phyloP scores from a whole-genome alignment of 2,797 vertebrate species.

The Yasuhikotakia modesta region DNA sequence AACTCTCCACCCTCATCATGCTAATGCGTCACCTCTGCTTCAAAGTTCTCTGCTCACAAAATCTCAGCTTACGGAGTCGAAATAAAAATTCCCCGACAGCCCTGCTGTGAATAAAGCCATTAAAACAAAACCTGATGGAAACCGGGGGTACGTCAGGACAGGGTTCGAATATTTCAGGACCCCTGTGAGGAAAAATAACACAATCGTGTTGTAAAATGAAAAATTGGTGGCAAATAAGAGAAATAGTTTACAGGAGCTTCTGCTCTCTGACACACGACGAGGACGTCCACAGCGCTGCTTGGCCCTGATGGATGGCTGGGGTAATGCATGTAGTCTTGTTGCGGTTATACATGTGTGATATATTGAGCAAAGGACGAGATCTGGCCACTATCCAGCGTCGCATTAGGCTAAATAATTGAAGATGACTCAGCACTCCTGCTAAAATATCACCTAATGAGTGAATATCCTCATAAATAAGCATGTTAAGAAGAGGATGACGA shows the following conservation, averaged over 20 bases:
- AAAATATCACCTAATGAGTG: slow-evolving; percentile 29
- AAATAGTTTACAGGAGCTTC: slow-evolving; percentile 21
- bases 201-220: slow-evolving; percentile 6
- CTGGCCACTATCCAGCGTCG: slow-evolving; percentile 25
- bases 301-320: slow-evolving; percentile 24
- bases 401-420: slow-evolving; percentile 31
- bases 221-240: slow-evolving; percentile 9
- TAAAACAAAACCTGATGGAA: slow-evolving; percentile 17
- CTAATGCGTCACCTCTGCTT: slow-evolving; percentile 41
- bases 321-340: slow-evolving; percentile 33
- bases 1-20: slow-evolving; percentile 27
- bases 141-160: slow-evolving; percentile 6
- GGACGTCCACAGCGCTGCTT: background rate
- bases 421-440: slow-evolving; percentile 42
- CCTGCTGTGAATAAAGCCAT: slow-evolving; percentile 20
- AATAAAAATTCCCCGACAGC: background rate
- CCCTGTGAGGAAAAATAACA: slow-evolving; percentile 10
- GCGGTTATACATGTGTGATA: slow-evolving; percentile 34
- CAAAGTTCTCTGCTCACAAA: slow-evolving; percentile 22
- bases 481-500: slow-evolving; percentile 17
- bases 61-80: background rate
- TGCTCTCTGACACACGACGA: background rate
- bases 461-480: slow-evolving; percentile 28
- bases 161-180: slow-evolving; percentile 11
- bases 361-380: slow-evolving; percentile 32